Base-by-base conservation (phyloP, 2,888 invertebrate genomes). In the Nineta flava region DNA sequence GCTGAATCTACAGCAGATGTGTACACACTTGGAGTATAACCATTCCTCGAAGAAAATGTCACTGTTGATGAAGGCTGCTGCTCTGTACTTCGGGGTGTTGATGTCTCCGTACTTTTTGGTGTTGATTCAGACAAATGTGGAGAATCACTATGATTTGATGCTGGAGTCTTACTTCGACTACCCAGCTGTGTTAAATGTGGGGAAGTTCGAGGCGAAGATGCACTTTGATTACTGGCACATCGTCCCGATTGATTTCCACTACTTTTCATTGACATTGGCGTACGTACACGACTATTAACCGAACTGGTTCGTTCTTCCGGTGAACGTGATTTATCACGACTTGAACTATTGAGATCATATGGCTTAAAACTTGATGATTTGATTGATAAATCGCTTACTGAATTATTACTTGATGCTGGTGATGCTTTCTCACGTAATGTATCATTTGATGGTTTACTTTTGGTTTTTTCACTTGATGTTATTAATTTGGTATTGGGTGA, bases 211-310 rank as follows among this genome's bases (percentile, higher is more conserved):
- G 76, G 77, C 9, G 82, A 82, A 0, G 79, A 74, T 48, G 83
- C 82, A 65, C 86, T 86, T 64, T 84, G 83, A 66, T 84, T 86
- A 62, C 86, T 86, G 56, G 76, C 73, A 61, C 86, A 86, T 55
- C 87, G 74, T 49, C 66, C 70, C 52, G 60, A 65, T 9, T 54
- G 54, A 46, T 72, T 70, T 46, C 65, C 68, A 44, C 68, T 68
- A 51, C 71, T 72, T 57, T 75, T 76, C 1, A 73, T 71, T 1
- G 74, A 74, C 26, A 72, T 61, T 0, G 79, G 78, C 2, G 78
- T 77, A 58, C 75, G 70, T 3, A 74, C 71, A 50, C 74, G 69
- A 54, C 72, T 72, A 9, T 59, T 58, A 3, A 57, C 60, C 7
- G 63, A 60, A 54, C 58, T 62, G 1, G 76, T 72, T 58, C 81